Base-by-base conservation (phyloP, 2,113 vertebrate genomes). In the Micromys minutus region DNA sequence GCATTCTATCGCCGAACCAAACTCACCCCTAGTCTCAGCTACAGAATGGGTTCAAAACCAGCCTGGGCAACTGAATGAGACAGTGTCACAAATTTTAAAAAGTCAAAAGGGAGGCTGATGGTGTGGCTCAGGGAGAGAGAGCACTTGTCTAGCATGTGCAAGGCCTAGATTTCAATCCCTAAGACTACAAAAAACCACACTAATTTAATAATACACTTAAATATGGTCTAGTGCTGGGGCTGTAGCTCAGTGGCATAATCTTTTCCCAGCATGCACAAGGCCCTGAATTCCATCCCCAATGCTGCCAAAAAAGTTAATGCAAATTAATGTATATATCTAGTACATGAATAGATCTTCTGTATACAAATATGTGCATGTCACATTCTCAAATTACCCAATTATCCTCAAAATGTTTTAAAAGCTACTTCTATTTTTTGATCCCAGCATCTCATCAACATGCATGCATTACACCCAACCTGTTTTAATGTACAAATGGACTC, bases 161-260 rank as follows among this genome's bases (percentile, higher is more conserved):
- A 77, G 34, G 47, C 34, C 19, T 29, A 52, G 77, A 55, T 19
- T 80, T n/a, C 77, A 80, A 57, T 80, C 50, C 77, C 34, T n/a
- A 22, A 52, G 50, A 52, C 50, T 52, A 52, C 50, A 52, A 65
- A 45, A 45, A 84, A 84, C 75, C 91, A 55, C 52, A 87, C 21
- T 93, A 34, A 81, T 86, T 95, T 57, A 74, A 36, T 87, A 94
- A 90, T 83, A 45, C 7, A 17, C 76, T 94, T 42, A 95, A 65
- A 50, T 69, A 91, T 65, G n/a, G 31, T 39, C 87, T 80, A 59
- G 69, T 24, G n/a, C 26, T 88, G 15, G 26, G n/a, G 17, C 22
- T 75, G 9, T 89, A 57, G 16, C 15, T 74, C 16, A 65, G 39
- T 85, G 42, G n/a, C 42, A 65, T 59, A 65, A 65, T 85, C n/a